Base-by-base conservation (phyloP, 1,140 invertebrate genomes). In the Maconellicoccus hirsutus region DNA sequence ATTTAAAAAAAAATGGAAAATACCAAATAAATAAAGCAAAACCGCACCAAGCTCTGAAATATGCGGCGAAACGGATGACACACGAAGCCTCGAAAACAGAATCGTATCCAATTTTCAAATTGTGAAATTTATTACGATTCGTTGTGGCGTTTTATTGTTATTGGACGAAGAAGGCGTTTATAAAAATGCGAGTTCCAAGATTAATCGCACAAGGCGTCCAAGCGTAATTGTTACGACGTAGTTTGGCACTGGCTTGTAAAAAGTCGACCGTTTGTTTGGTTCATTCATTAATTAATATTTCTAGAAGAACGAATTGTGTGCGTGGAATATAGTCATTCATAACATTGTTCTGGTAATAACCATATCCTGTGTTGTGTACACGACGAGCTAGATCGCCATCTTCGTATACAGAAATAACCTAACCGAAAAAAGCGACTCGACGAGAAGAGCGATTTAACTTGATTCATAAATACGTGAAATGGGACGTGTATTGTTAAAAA, bases 251-350 rank as follows among this genome's bases (percentile, higher is more conserved):
- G 42, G 42, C 2, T 52, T 52, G 42, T 16, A 52, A 52, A 52
- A 52, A 52, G 6, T 52, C 42, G 42, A 19, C 42, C n/a, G n/a
- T 52, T 52, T 52, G 42, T 52, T 52, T 52, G 6, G 10, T 52
- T 52, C 42, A 52, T 52, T 52, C 42, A 52, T 52, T 52, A 52
- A 52, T 52, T 52, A 52, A 52, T 52, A 52, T 52, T 52, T 52
- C 42, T 8, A 19, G 42, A 19, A 19, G 42, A 52, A 16, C 12
- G 42, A 52, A 19, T 6, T 19, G 42, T 52, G 29, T 52, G 42
- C n/a, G 42, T 2, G n/a, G 16, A 8, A 14, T 52, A 52, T 16
- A 52, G 42, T 52, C 42, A 52, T 52, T 52, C 42, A 52, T 52
- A 52, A 52, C 42, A 52, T 52, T 52, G 42, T 52, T 52, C 42